Percentiles rank a stretch among this genome's conserved stretches.
Evolutionary conservation across 30 jellyfish, hydroid and myxozoan genomes (phyloP).

Genomic region (Aurelia aurita complex sp. Pacific): DNA sequence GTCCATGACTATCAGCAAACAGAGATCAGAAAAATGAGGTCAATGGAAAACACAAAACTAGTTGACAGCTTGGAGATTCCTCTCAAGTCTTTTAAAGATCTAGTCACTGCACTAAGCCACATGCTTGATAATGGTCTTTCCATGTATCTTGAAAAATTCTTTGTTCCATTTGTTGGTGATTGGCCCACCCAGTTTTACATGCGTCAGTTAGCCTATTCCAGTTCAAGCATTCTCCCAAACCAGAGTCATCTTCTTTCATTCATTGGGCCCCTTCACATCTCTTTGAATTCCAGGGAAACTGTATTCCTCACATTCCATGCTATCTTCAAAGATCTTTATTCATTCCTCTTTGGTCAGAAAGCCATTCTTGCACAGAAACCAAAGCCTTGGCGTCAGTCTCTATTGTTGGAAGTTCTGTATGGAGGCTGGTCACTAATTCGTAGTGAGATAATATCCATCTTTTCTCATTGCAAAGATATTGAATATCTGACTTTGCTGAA

Average conservation of each 20-base stretch:
- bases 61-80: slow-evolving; percentile 13
- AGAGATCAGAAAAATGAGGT: slow-evolving; percentile 11
- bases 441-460: not conserved
- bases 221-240: not conserved
- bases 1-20: slow-evolving; percentile 18
- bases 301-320: slow-evolving; percentile 31
- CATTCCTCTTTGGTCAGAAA: slow-evolving; percentile 31
- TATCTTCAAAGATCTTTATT: slow-evolving; percentile 32
- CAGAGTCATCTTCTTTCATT: slow-evolving; percentile 28
- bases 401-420: slow-evolving; percentile 52
- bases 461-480: slow-evolving; percentile 7
- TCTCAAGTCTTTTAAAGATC: slow-evolving; percentile 3
- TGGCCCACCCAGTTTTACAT: slow-evolving; percentile 61
- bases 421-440: slow-evolving; percentile 52
- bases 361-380: slow-evolving; percentile 54
- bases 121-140: slow-evolving; percentile 59
- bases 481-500: slow-evolving; percentile 21
- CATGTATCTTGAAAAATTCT: slow-evolving; percentile 45
- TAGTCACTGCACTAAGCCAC: slow-evolving; percentile 2
- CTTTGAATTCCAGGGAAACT: slow-evolving; percentile 55
- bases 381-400: slow-evolving; percentile 58
- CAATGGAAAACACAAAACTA: slow-evolving; percentile 21
- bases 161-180: slow-evolving; percentile 59
- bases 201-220: slow-evolving; percentile 33
- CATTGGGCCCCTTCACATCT: slow-evolving; percentile 44